A percentile compares a stretch with the other conserved stretches of the same genome.
phyloP scores from a whole-genome alignment of 2,113 vertebrate genomes.

The Prolemur simus region DNA sequence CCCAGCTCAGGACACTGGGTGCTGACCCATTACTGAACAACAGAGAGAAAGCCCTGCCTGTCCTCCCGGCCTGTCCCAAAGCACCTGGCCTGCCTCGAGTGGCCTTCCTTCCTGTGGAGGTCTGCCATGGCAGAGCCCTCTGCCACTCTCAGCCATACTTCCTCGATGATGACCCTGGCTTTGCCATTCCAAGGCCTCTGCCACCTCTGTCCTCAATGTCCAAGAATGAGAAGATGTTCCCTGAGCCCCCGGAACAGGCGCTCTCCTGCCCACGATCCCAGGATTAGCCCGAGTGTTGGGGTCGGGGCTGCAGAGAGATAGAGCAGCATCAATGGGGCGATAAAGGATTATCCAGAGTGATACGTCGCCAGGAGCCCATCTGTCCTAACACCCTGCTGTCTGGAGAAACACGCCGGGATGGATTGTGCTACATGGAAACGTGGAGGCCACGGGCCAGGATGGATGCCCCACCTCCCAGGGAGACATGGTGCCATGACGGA shows the following conservation, averaged over 20 bases:
- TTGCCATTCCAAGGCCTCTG: slow-evolving; percentile 55
- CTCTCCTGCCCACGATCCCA: slow-evolving; percentile 23
- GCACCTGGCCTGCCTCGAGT: background rate
- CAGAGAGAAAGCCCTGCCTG: background rate
- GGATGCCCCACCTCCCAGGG: slow-evolving; percentile 82
- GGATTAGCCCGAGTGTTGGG: slow-evolving; percentile 71
- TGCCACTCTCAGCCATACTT: background rate
- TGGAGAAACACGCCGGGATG: slow-evolving; percentile 84
- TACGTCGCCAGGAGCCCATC: slow-evolving; percentile 84
- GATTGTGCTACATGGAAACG: slow-evolving; percentile 86
- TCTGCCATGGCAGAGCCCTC: too few relatives aligned
- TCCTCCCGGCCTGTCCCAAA: background rate
- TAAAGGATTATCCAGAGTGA: slow-evolving; percentile 84
- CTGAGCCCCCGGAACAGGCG: slow-evolving; percentile 41
- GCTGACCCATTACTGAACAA: background rate
- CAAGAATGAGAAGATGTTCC: slow-evolving; percentile 51
- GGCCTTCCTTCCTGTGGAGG: too few relatives aligned
- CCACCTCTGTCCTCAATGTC: background rate
- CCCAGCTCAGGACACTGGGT: background rate
- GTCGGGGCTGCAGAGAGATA: slow-evolving; percentile 63
- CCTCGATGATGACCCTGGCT: background rate
- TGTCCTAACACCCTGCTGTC: slow-evolving; percentile 81
- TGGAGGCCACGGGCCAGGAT: slow-evolving; percentile 84
- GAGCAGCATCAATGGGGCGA: slow-evolving; percentile 76
- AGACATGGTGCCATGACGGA: slow-evolving; percentile 85